Evolutionary conservation across 1,140 invertebrate species (phyloP), one percentile per base, ranked within the genome.

Genomic region (Trichoplusia ni): DNA sequence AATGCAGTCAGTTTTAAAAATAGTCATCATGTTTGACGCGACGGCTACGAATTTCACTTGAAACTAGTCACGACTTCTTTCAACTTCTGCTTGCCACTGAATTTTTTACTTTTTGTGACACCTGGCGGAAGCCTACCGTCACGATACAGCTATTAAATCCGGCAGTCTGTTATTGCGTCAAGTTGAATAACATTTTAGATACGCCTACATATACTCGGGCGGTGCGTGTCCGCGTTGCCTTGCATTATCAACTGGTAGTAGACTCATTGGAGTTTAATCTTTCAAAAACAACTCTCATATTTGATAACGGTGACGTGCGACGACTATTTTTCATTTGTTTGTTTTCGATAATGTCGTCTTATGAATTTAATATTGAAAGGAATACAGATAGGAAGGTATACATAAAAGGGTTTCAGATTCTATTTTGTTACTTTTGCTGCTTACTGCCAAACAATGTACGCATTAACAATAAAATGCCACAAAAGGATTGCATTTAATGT

Each of bases 81-180:
- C 19, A 67, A 61, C 71, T 68, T 70, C 64, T 70, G 65, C 67
- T 47, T 33, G 64, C 63, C 46, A 51, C 44, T 60, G 49, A 46
- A 47, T 70, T 71, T n/a, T 71, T 21, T 46, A 33, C 16, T 69
- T 69, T 69, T 69, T 69, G 75, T 76, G 66, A 73, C 74, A 77
- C 66, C 72, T 73, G 75, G 60, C 79, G 79, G 81, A 84, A 84
- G 75, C 59, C 35, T 35, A 61, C 51, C 29, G 76, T 82, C 78
- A 84, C 81, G 79, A 80, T 70, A 84, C 42, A 66, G 68, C 69
- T 73, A 80, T 77, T 82, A 79, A 69, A 71, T 62, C 67, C 67
- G 71, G 64, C 64, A 76, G 73, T 67, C 62, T 67, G 66, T 62
- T 74, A 67, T 77, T 77, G 69, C 71, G 59, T 66, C 54, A 69